Evolutionary conservation across 2,888 invertebrate genomes (phyloP), one percentile per base, ranked within the genome.

Genomic region (Synergus gifuensis): DNA sequence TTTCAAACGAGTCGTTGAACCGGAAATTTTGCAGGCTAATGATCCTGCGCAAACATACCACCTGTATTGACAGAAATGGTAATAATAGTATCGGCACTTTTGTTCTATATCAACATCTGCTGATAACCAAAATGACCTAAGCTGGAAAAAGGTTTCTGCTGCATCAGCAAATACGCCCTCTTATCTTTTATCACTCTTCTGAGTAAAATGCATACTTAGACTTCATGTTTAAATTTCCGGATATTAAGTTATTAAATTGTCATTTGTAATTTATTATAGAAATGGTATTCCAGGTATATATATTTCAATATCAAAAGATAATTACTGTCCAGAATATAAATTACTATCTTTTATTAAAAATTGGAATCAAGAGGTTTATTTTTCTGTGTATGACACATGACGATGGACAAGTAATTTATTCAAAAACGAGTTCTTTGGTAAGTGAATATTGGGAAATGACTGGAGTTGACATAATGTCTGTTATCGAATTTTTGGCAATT

Each of bases 1-100:
- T 81, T 83, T 81, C 22, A 76, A 83, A 77, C 82, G 81, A 81
- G 66, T 79, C 83, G 78, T 78, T 82, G 83, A 78, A 78, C 76
- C 49, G 79, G 76, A 83, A 73, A 80, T 79, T 79, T 76, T 67
- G 64, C 58, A 62, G 81, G 76, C 64, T 66, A 76, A 77, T 76
- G 67, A 80, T 82, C 78, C 76, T 64, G 69, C 63, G 69, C 81
- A 79, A 76, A 81, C 76, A 76, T 44, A 66, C 44, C 77, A 66
- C 9, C 67, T 63, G 63, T 22, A 60, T 60, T 60, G 60, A 14
- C 60, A 60, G 22, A 60, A 12, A 60, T 60, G 5, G 22, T 60
- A 28, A 60, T 60, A 54, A 60, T 5, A 60, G 22, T 60, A 28
- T 60, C 28, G 60, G 14, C 14, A 60, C 14, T 22, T 60, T 28